phyloP scores from a whole-genome alignment of 2,113 vertebrate species.

The Bos javanicus region DNA sequence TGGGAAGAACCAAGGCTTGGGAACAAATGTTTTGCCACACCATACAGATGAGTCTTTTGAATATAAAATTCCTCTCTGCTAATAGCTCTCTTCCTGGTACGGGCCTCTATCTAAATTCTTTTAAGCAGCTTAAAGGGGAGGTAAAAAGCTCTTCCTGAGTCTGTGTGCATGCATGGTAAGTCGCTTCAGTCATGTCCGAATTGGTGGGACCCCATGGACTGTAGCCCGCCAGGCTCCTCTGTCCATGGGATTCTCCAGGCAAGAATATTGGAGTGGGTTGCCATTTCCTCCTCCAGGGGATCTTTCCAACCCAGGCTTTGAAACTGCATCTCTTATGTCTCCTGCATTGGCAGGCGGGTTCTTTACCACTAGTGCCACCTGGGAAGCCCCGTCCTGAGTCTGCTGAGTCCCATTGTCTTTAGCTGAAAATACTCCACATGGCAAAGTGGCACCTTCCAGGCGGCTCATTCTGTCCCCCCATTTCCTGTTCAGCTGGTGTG shows the following conservation, averaged over 20 bases:
- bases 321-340: background rate
- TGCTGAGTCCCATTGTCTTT: background rate
- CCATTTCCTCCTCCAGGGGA: background rate
- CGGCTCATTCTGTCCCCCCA: background rate
- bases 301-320: background rate
- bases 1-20: background rate
- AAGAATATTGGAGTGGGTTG: background rate
- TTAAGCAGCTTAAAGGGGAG: background rate
- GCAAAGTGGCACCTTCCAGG: too few species aligned
- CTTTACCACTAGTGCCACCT: background rate
- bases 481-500: background rate
- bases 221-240: background rate
- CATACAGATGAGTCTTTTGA: background rate
- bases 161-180: background rate
- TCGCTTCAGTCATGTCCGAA: background rate
- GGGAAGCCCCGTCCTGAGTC: background rate
- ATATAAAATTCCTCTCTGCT: background rate
- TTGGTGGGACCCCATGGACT: background rate
- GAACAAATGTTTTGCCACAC: background rate
- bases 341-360: background rate
- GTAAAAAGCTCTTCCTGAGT: background rate
- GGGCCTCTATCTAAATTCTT: background rate
- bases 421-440: background rate
- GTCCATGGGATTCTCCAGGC: background rate
- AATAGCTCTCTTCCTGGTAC: background rate